A percentile compares a stretch with the other conserved stretches of the same genome.
Conservation (phyloP, 2,888 invertebrate genomes). For the Phyto melanocephala region DNA sequence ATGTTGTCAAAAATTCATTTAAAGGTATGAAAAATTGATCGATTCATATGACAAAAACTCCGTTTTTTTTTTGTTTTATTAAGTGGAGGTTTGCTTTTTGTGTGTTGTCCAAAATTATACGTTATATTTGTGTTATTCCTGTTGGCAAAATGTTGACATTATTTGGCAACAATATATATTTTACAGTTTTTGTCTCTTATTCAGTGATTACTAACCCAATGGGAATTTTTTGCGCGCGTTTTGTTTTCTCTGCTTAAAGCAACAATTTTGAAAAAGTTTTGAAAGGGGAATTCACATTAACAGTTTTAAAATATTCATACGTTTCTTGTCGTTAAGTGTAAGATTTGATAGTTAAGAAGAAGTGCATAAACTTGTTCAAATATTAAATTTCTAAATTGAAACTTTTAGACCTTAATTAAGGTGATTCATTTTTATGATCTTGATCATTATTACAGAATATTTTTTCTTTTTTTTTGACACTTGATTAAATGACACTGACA, state of each 20-base stretch:
- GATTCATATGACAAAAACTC: slow-evolving; percentile 38
- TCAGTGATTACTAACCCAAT: slow-evolving; percentile 10
- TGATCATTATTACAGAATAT: no score
- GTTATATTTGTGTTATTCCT: slow-evolving; percentile 44
- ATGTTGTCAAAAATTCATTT: slow-evolving; percentile 2
- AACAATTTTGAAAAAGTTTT: no score
- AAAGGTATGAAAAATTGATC: slow-evolving; percentile 37
- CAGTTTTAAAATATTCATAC: no score
- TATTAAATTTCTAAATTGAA: no score
- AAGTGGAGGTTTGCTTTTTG: background rate
- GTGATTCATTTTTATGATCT: no score
- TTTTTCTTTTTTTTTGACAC: no score
- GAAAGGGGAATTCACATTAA: no score
- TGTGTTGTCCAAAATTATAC: slow-evolving; percentile 7
- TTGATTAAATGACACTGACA: no score
- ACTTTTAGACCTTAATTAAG: no score
- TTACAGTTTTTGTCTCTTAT: slow-evolving; percentile 2
- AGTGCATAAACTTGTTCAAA: no score
- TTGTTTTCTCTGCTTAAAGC: background rate
- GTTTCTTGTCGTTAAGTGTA: no score
- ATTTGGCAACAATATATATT: slow-evolving; percentile 56
- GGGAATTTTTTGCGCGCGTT: slow-evolving; percentile 18
- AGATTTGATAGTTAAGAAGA: no score
- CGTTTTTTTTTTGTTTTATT: background rate
- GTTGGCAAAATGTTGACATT: slow-evolving; percentile 63